Evolutionary conservation across 1,140 invertebrate species (phyloP).

Genomic region (Drosophila aff.): DNA sequence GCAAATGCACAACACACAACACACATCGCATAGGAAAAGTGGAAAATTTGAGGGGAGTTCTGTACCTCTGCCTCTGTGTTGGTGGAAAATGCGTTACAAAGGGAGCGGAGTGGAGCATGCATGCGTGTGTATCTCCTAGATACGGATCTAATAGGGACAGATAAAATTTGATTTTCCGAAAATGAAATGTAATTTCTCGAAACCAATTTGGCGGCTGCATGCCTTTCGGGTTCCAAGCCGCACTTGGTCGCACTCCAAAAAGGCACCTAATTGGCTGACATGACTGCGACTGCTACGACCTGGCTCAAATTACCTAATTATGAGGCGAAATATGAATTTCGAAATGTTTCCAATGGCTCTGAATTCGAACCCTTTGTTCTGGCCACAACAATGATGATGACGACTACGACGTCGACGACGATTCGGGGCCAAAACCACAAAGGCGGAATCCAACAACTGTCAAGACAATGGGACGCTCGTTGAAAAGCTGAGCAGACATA

Average conservation of each 20-base stretch:
- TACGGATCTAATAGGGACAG: constrained; percentile 41
- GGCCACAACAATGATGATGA: constrained; percentile 53
- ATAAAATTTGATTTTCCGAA: constrained; percentile 49
- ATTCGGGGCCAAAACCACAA: constrained; percentile 22
- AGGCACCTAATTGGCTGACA: constrained; percentile 65
- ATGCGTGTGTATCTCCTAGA: constrained; percentile 39
- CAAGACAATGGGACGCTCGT: constrained; percentile 63
- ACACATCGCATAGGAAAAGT: constrained; percentile 14
- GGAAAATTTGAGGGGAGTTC: constrained; percentile 7
- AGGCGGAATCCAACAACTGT: constrained; percentile 57
- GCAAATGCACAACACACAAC: constrained; percentile 65
- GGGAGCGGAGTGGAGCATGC: constrained; percentile 3
- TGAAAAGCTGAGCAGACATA: constrained; percentile 54
- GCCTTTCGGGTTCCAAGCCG: background rate
- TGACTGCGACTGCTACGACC: constrained; percentile 4
- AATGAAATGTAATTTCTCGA: constrained; percentile 35
- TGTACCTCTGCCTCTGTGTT: background rate
- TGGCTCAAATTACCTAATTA: constrained; percentile 80
- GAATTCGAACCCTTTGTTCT: constrained; percentile 52
- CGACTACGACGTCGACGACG: background rate
- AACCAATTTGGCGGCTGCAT: constrained; percentile 15
- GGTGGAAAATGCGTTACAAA: constrained; percentile 46
- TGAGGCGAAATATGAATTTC: constrained; percentile 48
- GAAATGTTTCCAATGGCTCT: constrained; percentile 33
- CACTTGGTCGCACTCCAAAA: background rate